Percentiles rank a stretch among this genome's conserved stretches.
Evolutionary conservation across 2,797 vertebrate genomes (phyloP).

Genomic region (Intellagama lesueurii): DNA sequence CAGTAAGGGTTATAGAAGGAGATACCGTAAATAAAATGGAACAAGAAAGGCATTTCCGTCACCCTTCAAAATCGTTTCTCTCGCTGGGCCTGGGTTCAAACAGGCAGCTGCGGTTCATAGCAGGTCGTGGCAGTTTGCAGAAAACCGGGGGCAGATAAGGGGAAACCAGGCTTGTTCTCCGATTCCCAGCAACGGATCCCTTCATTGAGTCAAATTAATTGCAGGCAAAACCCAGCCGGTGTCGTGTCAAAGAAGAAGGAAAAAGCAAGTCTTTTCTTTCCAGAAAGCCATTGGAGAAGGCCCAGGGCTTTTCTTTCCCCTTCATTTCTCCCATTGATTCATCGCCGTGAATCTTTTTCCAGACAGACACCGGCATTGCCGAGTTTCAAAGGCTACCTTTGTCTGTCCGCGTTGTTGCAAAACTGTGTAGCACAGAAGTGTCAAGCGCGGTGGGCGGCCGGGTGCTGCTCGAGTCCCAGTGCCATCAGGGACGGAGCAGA

Average conservation of each 20-base stretch:
- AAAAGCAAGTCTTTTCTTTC: background rate
- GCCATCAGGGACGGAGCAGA: too few relatives aligned
- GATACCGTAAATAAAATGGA: background rate
- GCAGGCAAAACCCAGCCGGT: background rate
- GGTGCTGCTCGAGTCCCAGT: too few relatives aligned
- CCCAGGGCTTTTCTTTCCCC: background rate
- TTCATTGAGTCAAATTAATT: background rate
- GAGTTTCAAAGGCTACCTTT: background rate
- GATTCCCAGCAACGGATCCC: background rate
- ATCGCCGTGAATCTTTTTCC: too few relatives aligned
- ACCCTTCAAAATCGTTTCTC: too few relatives aligned
- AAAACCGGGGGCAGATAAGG: background rate
- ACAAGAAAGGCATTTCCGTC: too few relatives aligned
- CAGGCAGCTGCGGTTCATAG: too few relatives aligned
- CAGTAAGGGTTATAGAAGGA: background rate
- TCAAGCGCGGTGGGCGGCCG: too few relatives aligned
- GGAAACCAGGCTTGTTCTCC: background rate
- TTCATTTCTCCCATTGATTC: background rate
- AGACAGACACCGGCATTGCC: background rate
- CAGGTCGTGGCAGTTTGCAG: background rate
- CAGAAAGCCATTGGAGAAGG: background rate
- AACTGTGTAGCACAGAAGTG: background rate
- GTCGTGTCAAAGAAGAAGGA: too few relatives aligned
- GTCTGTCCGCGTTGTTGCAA: too few relatives aligned
- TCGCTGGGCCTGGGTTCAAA: too few relatives aligned